Percentiles rank a stretch among this genome's conserved stretches.
phyloP scores from a whole-genome alignment of 2,888 invertebrate species.

The Caenorhabditis virilis region DNA sequence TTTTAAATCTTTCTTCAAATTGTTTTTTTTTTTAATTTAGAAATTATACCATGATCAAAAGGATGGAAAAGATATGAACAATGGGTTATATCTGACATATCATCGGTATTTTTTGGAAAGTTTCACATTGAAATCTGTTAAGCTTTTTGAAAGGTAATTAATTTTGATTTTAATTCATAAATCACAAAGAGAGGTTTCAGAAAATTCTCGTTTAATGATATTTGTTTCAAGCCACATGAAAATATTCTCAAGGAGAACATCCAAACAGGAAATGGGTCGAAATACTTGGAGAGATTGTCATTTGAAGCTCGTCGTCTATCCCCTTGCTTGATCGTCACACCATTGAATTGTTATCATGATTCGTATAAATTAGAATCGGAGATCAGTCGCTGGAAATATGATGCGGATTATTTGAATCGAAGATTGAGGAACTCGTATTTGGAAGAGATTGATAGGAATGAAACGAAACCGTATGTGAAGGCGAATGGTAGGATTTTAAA shows the following conservation, averaged over 20 bases:
- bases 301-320: constrained; percentile 18
- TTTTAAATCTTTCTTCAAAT: no score
- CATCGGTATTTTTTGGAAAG: constrained; percentile 22
- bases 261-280: no score
- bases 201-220: constrained; percentile 14
- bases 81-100: constrained; percentile 12
- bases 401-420: constrained; percentile 9
- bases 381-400: constrained; percentile 14
- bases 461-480: constrained; percentile 14
- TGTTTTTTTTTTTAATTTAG: no score
- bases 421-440: constrained; percentile 10
- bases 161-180: not conserved
- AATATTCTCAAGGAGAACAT: no score
- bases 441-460: not conserved
- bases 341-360: constrained; percentile 29
- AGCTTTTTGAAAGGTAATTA: not conserved
- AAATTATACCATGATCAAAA: not conserved
- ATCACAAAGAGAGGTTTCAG: not conserved
- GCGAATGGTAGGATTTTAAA: constrained; percentile 15
- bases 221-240: constrained; percentile 31
- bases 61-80: constrained; percentile 9
- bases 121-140: constrained; percentile 1
- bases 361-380: constrained; percentile 8
- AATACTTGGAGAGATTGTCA: constrained; percentile 9
- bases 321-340: constrained; percentile 25